Percentiles rank a stretch among this genome's conserved stretches.
These are phyloP conservation scores for Brachyistius frenatus DNA, from an alignment of 2,113 vertebrate species.

Conservation along the genomic window DNA sequence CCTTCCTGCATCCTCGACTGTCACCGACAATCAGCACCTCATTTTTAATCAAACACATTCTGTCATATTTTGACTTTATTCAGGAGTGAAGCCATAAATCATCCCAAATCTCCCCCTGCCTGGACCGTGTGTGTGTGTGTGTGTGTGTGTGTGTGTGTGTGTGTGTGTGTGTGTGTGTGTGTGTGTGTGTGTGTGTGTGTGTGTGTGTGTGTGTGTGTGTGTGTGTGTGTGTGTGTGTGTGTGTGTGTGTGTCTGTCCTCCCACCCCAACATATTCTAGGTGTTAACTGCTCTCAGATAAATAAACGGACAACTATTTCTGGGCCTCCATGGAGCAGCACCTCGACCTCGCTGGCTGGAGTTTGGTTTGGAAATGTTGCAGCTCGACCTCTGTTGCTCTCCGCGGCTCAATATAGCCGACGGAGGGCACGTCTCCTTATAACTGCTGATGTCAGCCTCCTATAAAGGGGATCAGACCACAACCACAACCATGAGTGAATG, in stretches of 20 bases:
- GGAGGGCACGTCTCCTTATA: conserved; percentile 39
- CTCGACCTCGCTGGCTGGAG: conserved; percentile 76
- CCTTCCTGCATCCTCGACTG: neutral
- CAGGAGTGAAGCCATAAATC: conserved; percentile 28
- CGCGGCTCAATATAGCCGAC: conserved; percentile 78
- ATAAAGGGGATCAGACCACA: conserved; percentile 31
- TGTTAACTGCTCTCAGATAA: conserved; percentile 84
- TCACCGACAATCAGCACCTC: too few species aligned
- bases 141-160: too few species aligned
- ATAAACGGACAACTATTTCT: conserved; percentile 83
- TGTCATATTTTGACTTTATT: neutral
- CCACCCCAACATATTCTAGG: conserved; percentile 61
- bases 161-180: too few species aligned
- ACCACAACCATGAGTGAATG: conserved; percentile 23
- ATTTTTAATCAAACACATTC: neutral
- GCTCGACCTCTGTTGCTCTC: conserved; percentile 74
- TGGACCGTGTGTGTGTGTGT: conserved; percentile 16
- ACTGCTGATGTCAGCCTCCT: conserved; percentile 58
- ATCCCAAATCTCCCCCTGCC: conserved; percentile 1
- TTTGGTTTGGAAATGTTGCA: conserved; percentile 80
- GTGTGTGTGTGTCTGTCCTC: neutral
- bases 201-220: too few species aligned
- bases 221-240: too few species aligned
- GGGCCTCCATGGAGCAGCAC: conserved; percentile 79
- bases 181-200: too few species aligned